Conservation (phyloP, 92 coral and sea anemone species). For the Epizoanthus fatuus region DNA sequence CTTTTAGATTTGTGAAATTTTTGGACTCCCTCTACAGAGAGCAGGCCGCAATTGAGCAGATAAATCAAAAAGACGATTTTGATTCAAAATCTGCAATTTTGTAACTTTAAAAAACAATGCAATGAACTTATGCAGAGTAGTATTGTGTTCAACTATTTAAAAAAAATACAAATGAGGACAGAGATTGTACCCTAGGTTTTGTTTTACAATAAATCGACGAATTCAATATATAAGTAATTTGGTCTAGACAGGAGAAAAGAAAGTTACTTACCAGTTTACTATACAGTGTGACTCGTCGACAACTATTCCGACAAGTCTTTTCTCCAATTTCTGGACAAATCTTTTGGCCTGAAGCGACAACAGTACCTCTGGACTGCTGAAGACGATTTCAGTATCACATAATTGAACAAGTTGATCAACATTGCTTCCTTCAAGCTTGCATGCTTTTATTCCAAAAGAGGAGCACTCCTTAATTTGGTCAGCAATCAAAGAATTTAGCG, state of each 20-base stretch:
- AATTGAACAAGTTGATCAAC: conserved; percentile 9
- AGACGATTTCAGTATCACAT: conserved; percentile 1
- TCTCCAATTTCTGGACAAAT: neutral
- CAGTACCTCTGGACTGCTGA: conserved; percentile 7
- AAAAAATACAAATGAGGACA: conserved; percentile 3
- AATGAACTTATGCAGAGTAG: conserved; percentile 5
- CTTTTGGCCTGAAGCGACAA: conserved; percentile 1
- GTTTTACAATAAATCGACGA: neutral
- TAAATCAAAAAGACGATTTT: neutral
- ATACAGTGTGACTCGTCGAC: conserved; percentile 2
- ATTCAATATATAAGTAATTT: neutral
- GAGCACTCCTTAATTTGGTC: conserved; percentile 4
- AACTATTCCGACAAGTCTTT: conserved; percentile 4
- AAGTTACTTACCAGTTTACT: conserved; percentile 5
- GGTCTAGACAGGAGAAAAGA: neutral
- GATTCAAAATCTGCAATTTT: neutral
- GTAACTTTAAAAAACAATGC: neutral
- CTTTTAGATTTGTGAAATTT: conserved; percentile 1
- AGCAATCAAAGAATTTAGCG: conserved; percentile 6
- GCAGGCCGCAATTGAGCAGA: neutral
- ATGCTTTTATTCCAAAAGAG: conserved; percentile 9
- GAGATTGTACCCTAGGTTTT: conserved; percentile 1
- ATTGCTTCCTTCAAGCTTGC: conserved; percentile 7
- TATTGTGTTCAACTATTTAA: neutral
- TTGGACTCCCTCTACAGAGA: conserved; percentile 8